Base-by-base conservation (phyloP, 2,113 vertebrate species). In the Actinemys pallida region DNA sequence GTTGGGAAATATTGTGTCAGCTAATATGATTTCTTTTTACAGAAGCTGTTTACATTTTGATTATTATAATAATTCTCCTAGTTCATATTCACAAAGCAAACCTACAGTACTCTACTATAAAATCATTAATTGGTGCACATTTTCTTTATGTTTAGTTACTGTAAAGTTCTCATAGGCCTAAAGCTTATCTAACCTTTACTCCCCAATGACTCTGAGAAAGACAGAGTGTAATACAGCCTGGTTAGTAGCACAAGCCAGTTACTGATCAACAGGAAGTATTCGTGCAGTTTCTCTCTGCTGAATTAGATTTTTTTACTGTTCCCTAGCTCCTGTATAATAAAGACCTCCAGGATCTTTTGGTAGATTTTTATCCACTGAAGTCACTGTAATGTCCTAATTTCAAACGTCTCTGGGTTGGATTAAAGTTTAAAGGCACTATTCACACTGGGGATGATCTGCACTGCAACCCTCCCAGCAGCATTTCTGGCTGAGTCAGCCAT, bases 281-380 rank as follows among this genome's bases (percentile, higher is more conserved):
- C 42, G 6, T 62, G 89, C 85, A 35, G 13, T 97, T 96, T 89
- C 86, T 94, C 94, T 94, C 95, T 89, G 85, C 94, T 95, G 87
- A 88, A 95, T 88, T 96, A 97, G 91, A 89, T 93, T 92, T 97
- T 97, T 96, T 93, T 93, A 84, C 96, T 76, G 81, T 29, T 54
- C 54, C 92, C 92, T 84, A 49, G 62, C 49, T 91, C 78, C 56
- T 13, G 2, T 78, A 90, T 86, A 96, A 95, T 3, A 65, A 96
- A 94, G 94, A 91, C 89, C 95, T 89, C 42, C 57, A 19, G 92
- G 93, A 81, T 54, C 39, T 52, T 86, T 75, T 78, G 89, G 90
- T 4, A 45, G 84, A 88, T 96, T 95, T 96, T 94, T 86, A 78
- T 42, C 86, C 94, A 52, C 85, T 89, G 45, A 94, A 97, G 50